Evolutionary conservation across 1,140 invertebrate species (phyloP), one percentile per base, ranked within the genome.

Genomic region (Xylocopa sonorina): DNA sequence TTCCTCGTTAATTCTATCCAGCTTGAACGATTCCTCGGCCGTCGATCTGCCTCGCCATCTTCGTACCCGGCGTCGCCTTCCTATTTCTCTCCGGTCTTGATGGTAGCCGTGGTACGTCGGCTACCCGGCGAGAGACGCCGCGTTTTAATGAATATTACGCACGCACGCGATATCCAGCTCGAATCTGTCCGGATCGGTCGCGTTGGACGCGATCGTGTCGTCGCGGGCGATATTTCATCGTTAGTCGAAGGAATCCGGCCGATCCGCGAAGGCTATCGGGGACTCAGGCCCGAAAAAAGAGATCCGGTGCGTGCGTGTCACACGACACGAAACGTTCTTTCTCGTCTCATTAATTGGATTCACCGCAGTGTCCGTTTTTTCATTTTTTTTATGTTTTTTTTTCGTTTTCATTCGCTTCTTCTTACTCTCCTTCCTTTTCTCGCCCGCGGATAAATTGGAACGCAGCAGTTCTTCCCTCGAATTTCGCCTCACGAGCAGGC

Each of bases 81-180:
- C 41, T n/a, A 6, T 81, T 63, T 16, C 69, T 66, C n/a, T 21
- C 53, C n/a, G 29, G 27, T 58, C 32, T 58, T 80, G 38, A 18
- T 38, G 64, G 77, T 80, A 84, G 81, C 60, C 60, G n/a, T n/a
- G 66, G 81, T 66, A 67, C 58, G 46, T 73, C 78, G 68, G 57
- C 83, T 68, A 73, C 83, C 72, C 32, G 76, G 68, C 71, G 85
- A 46, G 50, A 67, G 50, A 57, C 57, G 55, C 67, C 51, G 51
- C 69, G 48, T 84, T 87, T 84, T 86, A 87, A 87, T 84, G 85
- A 81, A 84, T 81, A 87, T 87, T 77, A 86, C 62, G 64, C 73
- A 82, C 83, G 76, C 85, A 83, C 81, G 81, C 84, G 78, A 67
- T 83, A 83, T 48, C 34, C 62, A 21, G 69, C n/a, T 24, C 82